Conservation (phyloP, 1,140 invertebrate species). For the Thaumetopoea pityocampa region DNA sequence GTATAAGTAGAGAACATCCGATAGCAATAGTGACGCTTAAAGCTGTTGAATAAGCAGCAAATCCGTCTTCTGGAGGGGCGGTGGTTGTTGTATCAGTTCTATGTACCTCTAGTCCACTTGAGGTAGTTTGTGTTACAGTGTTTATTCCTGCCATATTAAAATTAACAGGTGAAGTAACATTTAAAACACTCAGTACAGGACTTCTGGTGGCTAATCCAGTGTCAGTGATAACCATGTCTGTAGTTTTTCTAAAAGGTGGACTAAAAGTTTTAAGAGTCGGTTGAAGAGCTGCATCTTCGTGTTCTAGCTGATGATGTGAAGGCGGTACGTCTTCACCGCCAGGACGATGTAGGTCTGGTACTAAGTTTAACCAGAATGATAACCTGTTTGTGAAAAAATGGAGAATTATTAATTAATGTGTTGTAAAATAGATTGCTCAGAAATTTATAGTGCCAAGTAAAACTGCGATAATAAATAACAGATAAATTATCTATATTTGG, state of each 20-base stretch:
- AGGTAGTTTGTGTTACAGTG: slow-evolving; percentile 42
- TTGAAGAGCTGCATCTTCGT: slow-evolving; percentile 78
- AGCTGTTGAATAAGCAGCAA: slow-evolving; percentile 91
- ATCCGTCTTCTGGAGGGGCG: slow-evolving; percentile 85
- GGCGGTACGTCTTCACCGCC: slow-evolving; percentile 89
- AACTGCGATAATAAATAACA: too few species aligned
- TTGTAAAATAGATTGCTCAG: neutral
- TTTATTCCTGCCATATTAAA: slow-evolving; percentile 59
- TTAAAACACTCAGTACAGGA: slow-evolving; percentile 58
- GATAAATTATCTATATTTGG: too few species aligned
- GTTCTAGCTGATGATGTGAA: slow-evolving; percentile 90
- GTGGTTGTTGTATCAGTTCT: slow-evolving; percentile 71
- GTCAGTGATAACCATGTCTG: slow-evolving; percentile 71
- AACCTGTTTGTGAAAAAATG: slow-evolving; percentile 80
- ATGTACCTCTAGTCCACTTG: slow-evolving; percentile 48
- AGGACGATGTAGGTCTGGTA: slow-evolving; percentile 95
- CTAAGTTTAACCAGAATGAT: slow-evolving; percentile 97
- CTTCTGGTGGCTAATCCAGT: slow-evolving; percentile 58
- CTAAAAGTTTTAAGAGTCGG: slow-evolving; percentile 74
- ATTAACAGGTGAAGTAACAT: slow-evolving; percentile 62
- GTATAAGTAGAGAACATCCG: slow-evolving; percentile 90
- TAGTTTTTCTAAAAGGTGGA: slow-evolving; percentile 74
- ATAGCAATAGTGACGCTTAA: slow-evolving; percentile 96
- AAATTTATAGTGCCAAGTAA: neutral
- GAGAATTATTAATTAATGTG: neutral